Base-by-base conservation (phyloP, 1,140 invertebrate genomes). In the Bombus pascuorum region DNA sequence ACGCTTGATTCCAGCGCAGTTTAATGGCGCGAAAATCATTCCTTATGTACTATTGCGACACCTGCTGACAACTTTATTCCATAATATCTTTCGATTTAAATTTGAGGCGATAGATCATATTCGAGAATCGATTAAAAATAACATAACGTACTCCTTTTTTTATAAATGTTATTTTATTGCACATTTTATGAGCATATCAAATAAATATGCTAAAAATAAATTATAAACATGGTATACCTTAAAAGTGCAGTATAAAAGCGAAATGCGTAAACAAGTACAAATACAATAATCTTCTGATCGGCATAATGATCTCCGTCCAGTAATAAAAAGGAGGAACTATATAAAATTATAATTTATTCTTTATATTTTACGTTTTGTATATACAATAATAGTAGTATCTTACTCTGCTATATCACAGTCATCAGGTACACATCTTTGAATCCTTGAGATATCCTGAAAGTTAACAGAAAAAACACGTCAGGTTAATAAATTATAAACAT, bases 381-480 rank as follows among this genome's bases (percentile, higher is more conserved):
- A 44, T 78, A 92, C 83, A 86, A 83, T 86, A 32, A 68, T 81
- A 90, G 79, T 91, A 87, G 90, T 77, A 85, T 76, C 80, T 91
- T 86, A 88, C 59, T 59, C 39, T 66, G 44, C 66, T 92, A 85
- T 94, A 95, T 95, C 94, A 95, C 94, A 95, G 94, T 93, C 92
- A 90, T 95, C 94, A 94, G 94, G 94, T 95, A 95, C 94, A 65
- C 83, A 65, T 89, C 84, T 87, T 89, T 88, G 87, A 90, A 91
- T 91, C 90, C 91, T 81, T 87, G 82, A 83, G 82, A 57, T 86
- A 83, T 89, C 92, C 94, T 95, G 94, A 92, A 95, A 95, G 89
- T 88, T 87, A 93, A 92, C 94, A 93, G 71, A 87, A 83, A 83
- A 81, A 62, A 59, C 10, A 88, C 75, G 37, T 90, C 44, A 90